Percentiles rank a stretch among this genome's conserved stretches.
Evolutionary conservation across 2,888 invertebrate genomes (phyloP).

Genomic region (Acronicta psi): DNA sequence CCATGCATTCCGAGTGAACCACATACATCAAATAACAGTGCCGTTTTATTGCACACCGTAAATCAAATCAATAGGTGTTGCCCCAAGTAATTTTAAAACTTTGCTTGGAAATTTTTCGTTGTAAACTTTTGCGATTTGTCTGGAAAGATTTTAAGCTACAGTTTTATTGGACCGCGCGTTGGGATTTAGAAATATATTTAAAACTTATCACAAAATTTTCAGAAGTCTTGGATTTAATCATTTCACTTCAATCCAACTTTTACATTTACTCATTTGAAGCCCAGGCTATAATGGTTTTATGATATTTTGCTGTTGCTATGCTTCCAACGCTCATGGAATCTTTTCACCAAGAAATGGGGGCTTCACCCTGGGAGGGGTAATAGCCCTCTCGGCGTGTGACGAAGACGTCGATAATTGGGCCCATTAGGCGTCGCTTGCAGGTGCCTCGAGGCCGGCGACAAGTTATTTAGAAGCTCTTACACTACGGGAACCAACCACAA

Average conservation of each 20-base stretch:
- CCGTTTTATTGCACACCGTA: slow-evolving; percentile 66
- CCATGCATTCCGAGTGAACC: slow-evolving; percentile 55
- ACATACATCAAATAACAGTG: slow-evolving; percentile 65
- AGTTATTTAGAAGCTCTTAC: slow-evolving; percentile 70
- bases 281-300: slow-evolving; percentile 49
- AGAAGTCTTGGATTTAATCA: not conserved
- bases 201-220: slow-evolving; percentile 1
- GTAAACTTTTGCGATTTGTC: slow-evolving; percentile 73
- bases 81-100: slow-evolving; percentile 72
- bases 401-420: slow-evolving; percentile 80
- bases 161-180: slow-evolving; percentile 42
- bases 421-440: slow-evolving; percentile 80
- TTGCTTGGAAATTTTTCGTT: slow-evolving; percentile 70
- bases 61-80: slow-evolving; percentile 74
- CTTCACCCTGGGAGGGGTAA: slow-evolving; percentile 69
- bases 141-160: slow-evolving; percentile 50
- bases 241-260: not conserved
- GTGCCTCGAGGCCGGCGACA: slow-evolving; percentile 68
- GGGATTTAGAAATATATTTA: slow-evolving; percentile 21
- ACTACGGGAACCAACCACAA: slow-evolving; percentile 40
- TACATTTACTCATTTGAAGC: slow-evolving; percentile 12
- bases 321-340: slow-evolving; percentile 50
- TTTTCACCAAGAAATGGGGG: slow-evolving; percentile 65
- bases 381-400: slow-evolving; percentile 73
- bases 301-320: slow-evolving; percentile 50